phyloP scores from a whole-genome alignment of 1,140 invertebrate genomes.

The Drosophila tsacasi region DNA sequence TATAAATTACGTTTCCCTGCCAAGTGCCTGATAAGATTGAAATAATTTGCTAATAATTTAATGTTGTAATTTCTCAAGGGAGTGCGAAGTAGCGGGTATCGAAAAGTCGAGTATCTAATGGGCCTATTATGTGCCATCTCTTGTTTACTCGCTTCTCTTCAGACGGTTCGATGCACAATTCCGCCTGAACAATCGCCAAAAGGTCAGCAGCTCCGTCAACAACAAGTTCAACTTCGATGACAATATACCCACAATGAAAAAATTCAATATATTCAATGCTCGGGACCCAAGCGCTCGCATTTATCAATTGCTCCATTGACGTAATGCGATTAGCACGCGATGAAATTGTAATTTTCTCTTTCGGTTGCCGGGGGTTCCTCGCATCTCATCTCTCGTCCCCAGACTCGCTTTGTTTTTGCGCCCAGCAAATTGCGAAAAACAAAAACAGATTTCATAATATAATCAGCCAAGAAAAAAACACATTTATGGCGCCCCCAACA shows the following conservation, averaged over 20 bases:
- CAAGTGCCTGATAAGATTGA: constrained; percentile 1
- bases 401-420: constrained; percentile 20
- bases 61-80: not conserved
- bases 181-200: constrained; percentile 22
- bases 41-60: not conserved
- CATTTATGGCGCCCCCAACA: constrained; percentile 19
- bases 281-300: constrained; percentile 10
- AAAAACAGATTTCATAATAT: constrained; percentile 50
- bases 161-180: constrained; percentile 18
- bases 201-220: constrained; percentile 53
- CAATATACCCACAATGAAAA: constrained; percentile 13
- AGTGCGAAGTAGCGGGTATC: constrained; percentile 1
- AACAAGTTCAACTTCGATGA: constrained; percentile 56
- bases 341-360: constrained; percentile 52
- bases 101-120: constrained; percentile 10
- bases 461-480: constrained; percentile 27
- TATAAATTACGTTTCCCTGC: not conserved
- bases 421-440: constrained; percentile 41
- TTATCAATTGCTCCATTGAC: constrained; percentile 73
- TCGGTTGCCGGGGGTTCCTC: constrained; percentile 27
- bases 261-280: constrained; percentile 3
- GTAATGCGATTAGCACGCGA: constrained; percentile 65
- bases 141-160: constrained; percentile 28
- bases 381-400: not conserved
- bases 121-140: not conserved